A percentile compares a stretch with the other conserved stretches of the same genome.
phyloP scores from a whole-genome alignment of 2,113 vertebrate genomes.

The Scolopax mira region DNA sequence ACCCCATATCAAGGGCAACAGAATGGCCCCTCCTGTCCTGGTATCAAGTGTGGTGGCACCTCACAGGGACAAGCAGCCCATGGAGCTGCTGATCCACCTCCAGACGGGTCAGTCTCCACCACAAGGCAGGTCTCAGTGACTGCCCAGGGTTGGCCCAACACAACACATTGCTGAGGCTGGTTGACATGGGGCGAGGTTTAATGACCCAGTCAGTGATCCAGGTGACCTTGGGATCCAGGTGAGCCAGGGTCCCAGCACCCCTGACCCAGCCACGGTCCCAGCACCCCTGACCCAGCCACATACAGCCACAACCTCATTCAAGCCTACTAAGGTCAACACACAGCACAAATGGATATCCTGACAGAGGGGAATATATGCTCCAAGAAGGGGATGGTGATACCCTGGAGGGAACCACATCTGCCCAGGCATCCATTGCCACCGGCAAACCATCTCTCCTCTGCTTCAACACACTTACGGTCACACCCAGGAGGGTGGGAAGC shows the following conservation, averaged over 20 bases:
- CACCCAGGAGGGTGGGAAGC: neutral
- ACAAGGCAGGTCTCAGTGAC: neutral
- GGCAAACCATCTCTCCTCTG: neutral
- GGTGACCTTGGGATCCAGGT: neutral
- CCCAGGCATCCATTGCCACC: neutral
- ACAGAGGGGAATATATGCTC: neutral
- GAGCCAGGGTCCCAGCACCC: accelerated
- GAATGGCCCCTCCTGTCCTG: neutral
- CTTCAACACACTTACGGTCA: neutral
- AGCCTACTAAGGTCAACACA: neutral
- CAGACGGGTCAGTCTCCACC: neutral
- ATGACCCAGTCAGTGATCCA: neutral
- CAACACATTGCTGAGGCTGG: neutral
- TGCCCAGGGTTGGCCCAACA: neutral
- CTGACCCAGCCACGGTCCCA: accelerated
- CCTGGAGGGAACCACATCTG: neutral
- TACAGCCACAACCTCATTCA: accelerated
- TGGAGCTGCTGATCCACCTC: neutral
- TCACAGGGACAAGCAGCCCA: neutral
- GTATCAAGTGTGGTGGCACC: neutral
- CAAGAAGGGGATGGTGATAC: neutral
- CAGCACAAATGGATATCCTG: accelerated
- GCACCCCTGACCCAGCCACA: neutral
- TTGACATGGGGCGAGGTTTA: accelerated
- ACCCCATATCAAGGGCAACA: neutral